Evolutionary conservation across 1,140 invertebrate genomes (phyloP).

Genomic region (Nephila pilipes): DNA sequence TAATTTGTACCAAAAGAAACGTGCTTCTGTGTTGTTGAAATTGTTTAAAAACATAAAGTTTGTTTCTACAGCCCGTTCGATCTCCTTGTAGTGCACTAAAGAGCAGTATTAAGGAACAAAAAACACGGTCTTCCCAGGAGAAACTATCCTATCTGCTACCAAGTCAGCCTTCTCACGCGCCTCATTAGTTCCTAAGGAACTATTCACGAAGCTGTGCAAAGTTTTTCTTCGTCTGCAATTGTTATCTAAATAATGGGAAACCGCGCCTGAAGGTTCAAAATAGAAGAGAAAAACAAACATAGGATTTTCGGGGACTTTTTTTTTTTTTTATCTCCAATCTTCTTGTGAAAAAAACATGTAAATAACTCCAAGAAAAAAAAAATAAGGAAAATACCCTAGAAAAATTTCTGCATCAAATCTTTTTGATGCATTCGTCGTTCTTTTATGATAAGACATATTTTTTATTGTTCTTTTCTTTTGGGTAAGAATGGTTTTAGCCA

Average conservation of each 20-base stretch:
- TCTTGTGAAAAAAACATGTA: background rate
- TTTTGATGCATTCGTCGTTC: constrained; percentile 4
- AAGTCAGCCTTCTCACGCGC: background rate
- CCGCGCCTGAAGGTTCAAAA: background rate
- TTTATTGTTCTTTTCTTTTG: background rate
- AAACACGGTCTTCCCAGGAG: background rate
- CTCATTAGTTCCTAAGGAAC: constrained; percentile 28
- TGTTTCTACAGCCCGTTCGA: background rate
- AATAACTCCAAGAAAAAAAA: background rate
- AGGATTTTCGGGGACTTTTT: background rate
- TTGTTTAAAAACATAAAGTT: background rate
- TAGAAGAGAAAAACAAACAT: background rate
- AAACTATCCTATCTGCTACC: constrained; percentile 1
- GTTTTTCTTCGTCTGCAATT: constrained; percentile 35
- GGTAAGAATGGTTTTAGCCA: too few relatives aligned
- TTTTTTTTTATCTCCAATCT: too few relatives aligned
- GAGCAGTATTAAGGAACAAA: too few relatives aligned
- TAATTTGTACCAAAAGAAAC: background rate
- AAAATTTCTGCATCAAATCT: background rate
- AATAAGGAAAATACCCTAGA: background rate
- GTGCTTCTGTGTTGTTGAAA: background rate
- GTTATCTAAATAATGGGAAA: constrained; percentile 44
- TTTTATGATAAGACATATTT: background rate
- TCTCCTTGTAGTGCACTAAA: background rate
- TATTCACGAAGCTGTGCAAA: too few relatives aligned